These are phyloP conservation scores for Dolichopus griseipennis DNA, from an alignment of 2,888 invertebrate species.

Conservation along the genomic window DNA sequence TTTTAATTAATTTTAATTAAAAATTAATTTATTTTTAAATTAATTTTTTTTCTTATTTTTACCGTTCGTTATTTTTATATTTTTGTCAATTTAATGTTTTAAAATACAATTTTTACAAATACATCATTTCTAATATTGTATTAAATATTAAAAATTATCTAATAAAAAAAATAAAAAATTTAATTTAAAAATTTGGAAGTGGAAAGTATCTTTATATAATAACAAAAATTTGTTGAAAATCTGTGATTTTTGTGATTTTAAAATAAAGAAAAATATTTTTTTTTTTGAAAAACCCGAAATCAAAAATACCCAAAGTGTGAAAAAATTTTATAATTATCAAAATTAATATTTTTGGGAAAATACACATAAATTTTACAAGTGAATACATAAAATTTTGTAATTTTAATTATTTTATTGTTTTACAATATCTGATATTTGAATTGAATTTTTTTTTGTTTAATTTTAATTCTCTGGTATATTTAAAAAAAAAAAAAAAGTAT, in stretches of 20 bases:
- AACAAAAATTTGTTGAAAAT: neutral
- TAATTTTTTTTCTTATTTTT: no score
- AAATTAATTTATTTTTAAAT: no score
- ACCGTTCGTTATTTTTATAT: no score
- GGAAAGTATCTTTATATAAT: no score
- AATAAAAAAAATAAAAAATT: neutral
- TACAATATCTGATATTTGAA: neutral
- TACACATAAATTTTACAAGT: neutral
- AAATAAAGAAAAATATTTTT: neutral
- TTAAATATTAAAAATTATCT: neutral
- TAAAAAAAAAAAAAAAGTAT: no score
- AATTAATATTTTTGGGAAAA: no score
- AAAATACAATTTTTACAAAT: no score
- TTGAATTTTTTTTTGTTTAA: neutral
- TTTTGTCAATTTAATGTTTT: no score
- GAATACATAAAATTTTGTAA: neutral
- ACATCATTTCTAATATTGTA: no score
- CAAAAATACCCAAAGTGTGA: neutral
- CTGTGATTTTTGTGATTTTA: neutral
- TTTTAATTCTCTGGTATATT: no score
- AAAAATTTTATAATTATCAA: neutral
- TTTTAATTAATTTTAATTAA: no score
- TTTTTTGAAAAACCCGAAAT: no score
- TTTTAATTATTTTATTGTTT: neutral
- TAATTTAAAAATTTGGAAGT: neutral